Evolutionary conservation across 1,140 invertebrate species (phyloP).

Genomic region (Cylas formicarius): DNA sequence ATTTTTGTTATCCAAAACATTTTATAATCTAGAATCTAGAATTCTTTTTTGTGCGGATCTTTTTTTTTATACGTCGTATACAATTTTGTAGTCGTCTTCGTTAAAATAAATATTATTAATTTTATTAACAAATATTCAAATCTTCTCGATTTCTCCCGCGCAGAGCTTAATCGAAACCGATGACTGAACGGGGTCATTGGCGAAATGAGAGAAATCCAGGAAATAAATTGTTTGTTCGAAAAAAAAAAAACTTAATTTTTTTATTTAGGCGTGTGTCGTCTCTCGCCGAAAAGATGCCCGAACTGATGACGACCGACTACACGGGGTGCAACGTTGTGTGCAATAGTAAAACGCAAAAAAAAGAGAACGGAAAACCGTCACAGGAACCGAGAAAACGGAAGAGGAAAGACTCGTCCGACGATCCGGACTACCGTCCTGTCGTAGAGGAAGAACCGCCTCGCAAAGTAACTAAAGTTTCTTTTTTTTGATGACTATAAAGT

Average conservation of each 20-base stretch:
- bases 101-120: too few relatives aligned
- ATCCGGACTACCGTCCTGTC: conserved; percentile 30
- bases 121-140: conserved; percentile 3
- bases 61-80: too few relatives aligned
- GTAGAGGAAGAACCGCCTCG: conserved; percentile 11
- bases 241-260: too few relatives aligned
- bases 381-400: conserved; percentile 14
- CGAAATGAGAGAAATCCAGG: too few relatives aligned
- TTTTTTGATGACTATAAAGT: conserved; percentile 1
- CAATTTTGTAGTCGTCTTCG: too few relatives aligned
- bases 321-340: conserved; percentile 24
- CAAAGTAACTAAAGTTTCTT: conserved; percentile 3
- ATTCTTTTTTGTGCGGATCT: too few relatives aligned
- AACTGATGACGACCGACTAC: conserved; percentile 22
- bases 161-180: too few relatives aligned
- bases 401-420: conserved; percentile 15
- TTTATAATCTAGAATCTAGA: too few relatives aligned
- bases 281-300: conserved; percentile 6
- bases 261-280: conserved; percentile 17
- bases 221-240: too few relatives aligned
- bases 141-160: neutral
- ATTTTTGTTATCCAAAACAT: too few relatives aligned
- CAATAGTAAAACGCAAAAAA: conserved; percentile 10
- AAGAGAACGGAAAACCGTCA: conserved; percentile 4
- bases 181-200: too few relatives aligned